phyloP scores from a whole-genome alignment of 1,140 invertebrate genomes.

The Lysiphlebus fabarum region DNA sequence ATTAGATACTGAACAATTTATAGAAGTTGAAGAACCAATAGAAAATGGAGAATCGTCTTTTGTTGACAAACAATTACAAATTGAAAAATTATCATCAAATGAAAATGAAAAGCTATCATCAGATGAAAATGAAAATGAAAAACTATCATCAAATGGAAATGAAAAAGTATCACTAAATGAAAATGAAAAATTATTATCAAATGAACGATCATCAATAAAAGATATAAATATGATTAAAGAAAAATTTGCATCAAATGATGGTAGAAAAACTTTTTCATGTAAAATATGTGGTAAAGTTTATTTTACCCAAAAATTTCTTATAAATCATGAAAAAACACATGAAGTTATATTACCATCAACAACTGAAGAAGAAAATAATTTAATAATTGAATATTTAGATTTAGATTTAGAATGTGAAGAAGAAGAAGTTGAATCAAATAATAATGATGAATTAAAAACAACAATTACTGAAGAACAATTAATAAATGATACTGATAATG shows the following conservation, averaged over 20 bases:
- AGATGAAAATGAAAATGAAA: not conserved
- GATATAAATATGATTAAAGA: not conserved
- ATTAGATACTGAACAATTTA: too few species aligned
- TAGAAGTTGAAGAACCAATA: too few species aligned
- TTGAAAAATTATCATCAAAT: too few species aligned
- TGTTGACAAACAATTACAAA: too few species aligned
- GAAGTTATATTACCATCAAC: not conserved
- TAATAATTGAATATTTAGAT: too few species aligned
- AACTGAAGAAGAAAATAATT: too few species aligned
- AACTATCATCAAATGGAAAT: not conserved
- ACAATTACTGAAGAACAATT: slow-evolving; percentile 54
- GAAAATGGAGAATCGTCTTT: too few species aligned
- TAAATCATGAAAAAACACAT: not conserved
- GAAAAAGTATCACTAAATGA: too few species aligned
- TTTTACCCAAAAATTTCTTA: not conserved
- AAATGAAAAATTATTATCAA: not conserved
- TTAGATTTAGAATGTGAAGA: too few species aligned
- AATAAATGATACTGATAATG: slow-evolving; percentile 48
- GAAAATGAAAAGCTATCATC: too few species aligned
- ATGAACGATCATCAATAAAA: not conserved
- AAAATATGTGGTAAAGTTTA: not conserved
- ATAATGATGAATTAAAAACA: slow-evolving; percentile 23
- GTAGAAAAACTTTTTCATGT: not conserved
- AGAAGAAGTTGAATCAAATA: not conserved
- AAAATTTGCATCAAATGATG: not conserved